Evolutionary conservation across 2,888 invertebrate genomes (phyloP), one percentile per base, ranked within the genome.

Genomic region (Ganaspis brasiliensis): DNA sequence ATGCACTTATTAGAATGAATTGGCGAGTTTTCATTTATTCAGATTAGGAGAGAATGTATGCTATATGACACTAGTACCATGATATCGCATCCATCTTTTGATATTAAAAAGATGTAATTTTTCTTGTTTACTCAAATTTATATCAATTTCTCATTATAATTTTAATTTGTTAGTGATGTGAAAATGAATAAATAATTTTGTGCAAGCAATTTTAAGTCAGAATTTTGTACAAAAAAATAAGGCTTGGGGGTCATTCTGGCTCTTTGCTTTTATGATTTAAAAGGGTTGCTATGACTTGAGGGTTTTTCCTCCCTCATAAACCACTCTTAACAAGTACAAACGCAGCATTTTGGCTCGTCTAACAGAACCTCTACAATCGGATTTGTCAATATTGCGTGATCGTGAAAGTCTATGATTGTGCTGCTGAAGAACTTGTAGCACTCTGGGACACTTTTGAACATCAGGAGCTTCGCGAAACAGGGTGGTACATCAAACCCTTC

Each of bases 341-440:
- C 16, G 31, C 59, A 24, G 40, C 19, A 63, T 63, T 63, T 63
- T 24, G 40, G 37, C 21, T 21, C 6, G 19, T 40, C n/a, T 63
- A 63, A 63, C 24, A 21, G 63, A 6, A 21, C 21, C 12, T 63
- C 19, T 40, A 63, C n/a, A 63, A 63, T 63, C 63, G 63, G 21
- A 63, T 63, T 45, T 63, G 63, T 63, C 63, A 63, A 63, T 63
- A 63, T 63, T 63, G 63, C 63, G n/a, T 24, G 40, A 63, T 63
- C 63, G 21, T 63, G 40, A 40, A 63, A 19, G 61, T 61, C 61
- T 61, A 61, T 61, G 61, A 61, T 61, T 61, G 61, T 37, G 37
- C 35, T 61, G 61, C 16, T 35, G 35, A 19, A 61, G 35, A 37
- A 40, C 63, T 40, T 63, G 21, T 21, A 26, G 24, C 14, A 35